These are phyloP conservation scores for Drosophila novamexicana DNA, from an alignment of 1,140 invertebrate species.

Conservation along the genomic window DNA sequence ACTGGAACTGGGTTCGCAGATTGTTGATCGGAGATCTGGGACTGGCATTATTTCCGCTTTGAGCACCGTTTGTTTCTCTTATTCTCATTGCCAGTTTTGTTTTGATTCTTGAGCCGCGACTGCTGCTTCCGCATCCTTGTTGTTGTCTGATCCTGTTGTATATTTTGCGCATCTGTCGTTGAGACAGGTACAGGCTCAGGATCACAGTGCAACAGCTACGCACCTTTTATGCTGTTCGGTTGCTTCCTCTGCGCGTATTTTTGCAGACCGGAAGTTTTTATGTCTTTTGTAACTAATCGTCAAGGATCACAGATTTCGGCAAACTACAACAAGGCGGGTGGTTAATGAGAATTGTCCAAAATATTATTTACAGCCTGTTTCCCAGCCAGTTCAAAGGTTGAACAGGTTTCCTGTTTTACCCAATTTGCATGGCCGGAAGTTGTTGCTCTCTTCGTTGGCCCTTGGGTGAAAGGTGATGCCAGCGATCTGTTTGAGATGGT, in stretches of 20 bases:
- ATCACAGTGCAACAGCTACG: slow-evolving; percentile 40
- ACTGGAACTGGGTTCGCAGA: slow-evolving; percentile 26
- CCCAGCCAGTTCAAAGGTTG: slow-evolving; percentile 23
- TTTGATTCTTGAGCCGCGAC: slow-evolving; percentile 62
- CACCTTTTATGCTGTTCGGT: slow-evolving; percentile 49
- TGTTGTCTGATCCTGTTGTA: slow-evolving; percentile 24
- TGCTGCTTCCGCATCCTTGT: slow-evolving; percentile 68
- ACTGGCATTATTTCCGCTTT: slow-evolving; percentile 70
- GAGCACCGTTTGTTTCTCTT: slow-evolving; percentile 47
- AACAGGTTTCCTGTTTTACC: slow-evolving; percentile 50
- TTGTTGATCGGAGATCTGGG: slow-evolving; percentile 22
- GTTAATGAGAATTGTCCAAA: slow-evolving; percentile 41
- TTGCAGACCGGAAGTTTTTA: slow-evolving; percentile 70
- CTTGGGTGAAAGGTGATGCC: slow-evolving; percentile 49
- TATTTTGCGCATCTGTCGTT: slow-evolving; percentile 66
- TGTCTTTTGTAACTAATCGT: slow-evolving; percentile 68
- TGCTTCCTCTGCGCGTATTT: slow-evolving; percentile 49
- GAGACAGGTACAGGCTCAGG: slow-evolving; percentile 61
- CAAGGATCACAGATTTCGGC: slow-evolving; percentile 64
- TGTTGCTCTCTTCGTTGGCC: slow-evolving; percentile 34
- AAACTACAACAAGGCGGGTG: slow-evolving; percentile 66
- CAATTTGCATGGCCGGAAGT: slow-evolving; percentile 72
- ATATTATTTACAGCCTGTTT: slow-evolving; percentile 60
- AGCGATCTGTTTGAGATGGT: slow-evolving; percentile 36
- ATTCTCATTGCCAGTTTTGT: slow-evolving; percentile 54